phyloP scores from a whole-genome alignment of 92 coral and sea anemone species.

The Epizoanthus ramosus region DNA sequence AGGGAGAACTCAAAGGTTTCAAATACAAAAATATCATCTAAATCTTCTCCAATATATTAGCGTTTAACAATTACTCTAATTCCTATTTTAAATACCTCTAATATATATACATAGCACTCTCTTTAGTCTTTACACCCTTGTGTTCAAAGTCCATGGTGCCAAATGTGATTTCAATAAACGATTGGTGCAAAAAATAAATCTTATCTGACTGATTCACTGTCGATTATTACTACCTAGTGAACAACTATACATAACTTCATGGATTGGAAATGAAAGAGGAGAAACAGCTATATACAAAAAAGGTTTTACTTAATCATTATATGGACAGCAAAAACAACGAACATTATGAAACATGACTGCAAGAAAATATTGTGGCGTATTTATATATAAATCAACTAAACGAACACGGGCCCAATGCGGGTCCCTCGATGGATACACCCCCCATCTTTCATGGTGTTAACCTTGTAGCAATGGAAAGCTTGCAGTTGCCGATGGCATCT shows the following conservation, averaged over 20 bases:
- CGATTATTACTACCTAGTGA: not conserved
- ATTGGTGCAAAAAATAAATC: not conserved
- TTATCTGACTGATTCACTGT: not conserved
- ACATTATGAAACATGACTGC: no score
- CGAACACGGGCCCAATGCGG: not conserved
- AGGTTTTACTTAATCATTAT: no score
- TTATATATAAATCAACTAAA: no score
- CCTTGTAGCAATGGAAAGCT: constrained; percentile 36
- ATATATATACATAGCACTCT: constrained; percentile 12
- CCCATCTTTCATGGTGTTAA: not conserved
- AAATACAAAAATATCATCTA: constrained; percentile 36
- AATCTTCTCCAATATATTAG: constrained; percentile 41
- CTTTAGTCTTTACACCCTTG: not conserved
- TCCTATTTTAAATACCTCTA: constrained; percentile 17
- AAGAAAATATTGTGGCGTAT: no score
- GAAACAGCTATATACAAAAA: no score
- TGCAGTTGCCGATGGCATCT: constrained; percentile 47
- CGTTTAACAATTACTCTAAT: constrained; percentile 34
- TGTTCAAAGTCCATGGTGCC: not conserved
- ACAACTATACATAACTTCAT: no score
- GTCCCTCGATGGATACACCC: not conserved
- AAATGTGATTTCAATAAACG: not conserved
- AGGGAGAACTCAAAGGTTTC: not conserved
- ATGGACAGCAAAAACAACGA: no score
- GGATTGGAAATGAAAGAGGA: no score